phyloP scores from a whole-genome alignment of 2,888 invertebrate species.

The Epinotia brunnichana region DNA sequence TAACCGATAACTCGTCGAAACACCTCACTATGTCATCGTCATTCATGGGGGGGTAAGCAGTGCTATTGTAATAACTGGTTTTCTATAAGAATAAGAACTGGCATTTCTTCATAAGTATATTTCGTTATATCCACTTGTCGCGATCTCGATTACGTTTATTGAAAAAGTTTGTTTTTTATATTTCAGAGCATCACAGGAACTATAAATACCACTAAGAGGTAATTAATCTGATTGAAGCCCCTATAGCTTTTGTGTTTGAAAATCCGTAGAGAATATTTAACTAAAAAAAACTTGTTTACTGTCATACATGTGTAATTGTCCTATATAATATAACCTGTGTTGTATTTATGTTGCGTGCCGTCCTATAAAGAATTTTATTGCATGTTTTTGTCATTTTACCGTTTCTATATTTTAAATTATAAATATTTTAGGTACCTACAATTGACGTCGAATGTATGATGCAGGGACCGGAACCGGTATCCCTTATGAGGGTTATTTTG shows the following conservation, averaged over 20 bases:
- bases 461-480: too few relatives aligned
- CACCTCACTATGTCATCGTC: too few relatives aligned
- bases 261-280: background rate
- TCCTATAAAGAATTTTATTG: background rate
- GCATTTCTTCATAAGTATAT: too few relatives aligned
- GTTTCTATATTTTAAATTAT: too few relatives aligned
- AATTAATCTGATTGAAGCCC: background rate
- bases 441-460: too few relatives aligned
- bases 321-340: background rate
- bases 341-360: background rate
- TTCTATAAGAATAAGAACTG: too few relatives aligned
- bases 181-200: constrained; percentile 22
- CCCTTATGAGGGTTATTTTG: too few relatives aligned
- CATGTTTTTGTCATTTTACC: background rate
- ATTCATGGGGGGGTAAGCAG: too few relatives aligned
- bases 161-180: background rate
- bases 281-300: background rate
- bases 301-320: too few relatives aligned
- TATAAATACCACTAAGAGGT: constrained; percentile 20
- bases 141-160: background rate
- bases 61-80: too few relatives aligned
- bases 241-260: background rate
- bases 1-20: too few relatives aligned
- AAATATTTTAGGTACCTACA: too few relatives aligned
- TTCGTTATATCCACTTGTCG: background rate